Conservation (phyloP, 2,113 vertebrate species). For the Prolemur simus region DNA sequence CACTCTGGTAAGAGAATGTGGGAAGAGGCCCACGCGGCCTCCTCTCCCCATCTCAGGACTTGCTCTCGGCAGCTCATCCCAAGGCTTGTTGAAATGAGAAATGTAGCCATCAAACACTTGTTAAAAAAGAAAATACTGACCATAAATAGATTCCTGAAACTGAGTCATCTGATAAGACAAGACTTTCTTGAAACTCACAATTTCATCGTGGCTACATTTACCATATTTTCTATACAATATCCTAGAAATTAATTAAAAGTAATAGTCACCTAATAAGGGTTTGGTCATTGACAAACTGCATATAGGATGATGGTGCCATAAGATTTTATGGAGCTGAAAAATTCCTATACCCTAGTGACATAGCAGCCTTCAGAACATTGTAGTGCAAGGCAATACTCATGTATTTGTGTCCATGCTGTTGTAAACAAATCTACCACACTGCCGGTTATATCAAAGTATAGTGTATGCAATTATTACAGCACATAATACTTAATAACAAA, state of each 20-base stretch:
- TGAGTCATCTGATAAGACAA: neutral
- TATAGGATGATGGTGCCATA: neutral
- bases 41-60: neutral
- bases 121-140: neutral
- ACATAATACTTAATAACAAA: no score
- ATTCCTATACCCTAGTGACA: neutral
- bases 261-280: neutral
- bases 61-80: neutral
- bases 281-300: neutral
- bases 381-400: no score
- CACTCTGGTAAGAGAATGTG: neutral
- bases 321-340: neutral
- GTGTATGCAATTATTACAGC: no score
- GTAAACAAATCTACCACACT: no score
- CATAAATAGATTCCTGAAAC: neutral
- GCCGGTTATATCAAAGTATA: no score
- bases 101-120: neutral
- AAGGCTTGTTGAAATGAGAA: neutral
- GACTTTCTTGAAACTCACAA: neutral
- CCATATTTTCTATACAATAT: neutral
- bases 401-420: no score
- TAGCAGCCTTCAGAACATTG: neutral
- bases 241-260: neutral
- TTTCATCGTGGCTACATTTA: neutral
- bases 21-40: accelerated